Percentiles rank a stretch among this genome's conserved stretches.
Conservation (phyloP, 2,888 invertebrate genomes). For the Papilio gigon region DNA sequence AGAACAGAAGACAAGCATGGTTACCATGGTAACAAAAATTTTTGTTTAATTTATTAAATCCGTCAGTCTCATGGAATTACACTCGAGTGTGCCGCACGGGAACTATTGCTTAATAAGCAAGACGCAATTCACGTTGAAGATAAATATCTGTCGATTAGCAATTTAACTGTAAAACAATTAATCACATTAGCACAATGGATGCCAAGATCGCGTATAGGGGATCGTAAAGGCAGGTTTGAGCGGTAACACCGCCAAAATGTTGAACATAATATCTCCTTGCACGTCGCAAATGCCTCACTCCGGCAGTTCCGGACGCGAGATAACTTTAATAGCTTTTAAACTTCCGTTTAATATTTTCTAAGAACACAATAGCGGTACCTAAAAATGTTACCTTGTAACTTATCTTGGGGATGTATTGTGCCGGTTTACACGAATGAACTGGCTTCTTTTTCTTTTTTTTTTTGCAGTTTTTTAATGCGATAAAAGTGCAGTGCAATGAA, state of each 20-base stretch:
- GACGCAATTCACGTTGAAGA: neutral
- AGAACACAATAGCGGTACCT: constrained; percentile 19
- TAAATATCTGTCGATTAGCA: constrained; percentile 68
- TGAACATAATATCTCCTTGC: constrained; percentile 58
- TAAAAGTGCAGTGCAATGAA: too few species aligned
- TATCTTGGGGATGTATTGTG: constrained; percentile 8
- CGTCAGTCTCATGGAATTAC: too few species aligned
- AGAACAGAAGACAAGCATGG: too few species aligned
- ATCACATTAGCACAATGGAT: constrained; percentile 77
- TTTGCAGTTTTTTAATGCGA: neutral
- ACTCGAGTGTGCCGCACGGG: too few species aligned
- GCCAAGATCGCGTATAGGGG: constrained; percentile 61
- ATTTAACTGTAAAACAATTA: constrained; percentile 66
- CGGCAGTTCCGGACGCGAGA: constrained; percentile 27
- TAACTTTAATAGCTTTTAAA: constrained; percentile 37
- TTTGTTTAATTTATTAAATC: neutral
- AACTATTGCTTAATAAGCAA: too few species aligned
- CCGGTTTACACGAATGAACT: neutral
- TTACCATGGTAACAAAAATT: too few species aligned
- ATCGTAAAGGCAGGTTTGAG: constrained; percentile 68
- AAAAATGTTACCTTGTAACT: constrained; percentile 19
- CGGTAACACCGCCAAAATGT: constrained; percentile 67
- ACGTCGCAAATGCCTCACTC: constrained; percentile 43
- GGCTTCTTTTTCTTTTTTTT: neutral
- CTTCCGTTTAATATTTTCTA: constrained; percentile 36